phyloP scores from a whole-genome alignment of 2,888 invertebrate species.

The Eupithecia inturbata region DNA sequence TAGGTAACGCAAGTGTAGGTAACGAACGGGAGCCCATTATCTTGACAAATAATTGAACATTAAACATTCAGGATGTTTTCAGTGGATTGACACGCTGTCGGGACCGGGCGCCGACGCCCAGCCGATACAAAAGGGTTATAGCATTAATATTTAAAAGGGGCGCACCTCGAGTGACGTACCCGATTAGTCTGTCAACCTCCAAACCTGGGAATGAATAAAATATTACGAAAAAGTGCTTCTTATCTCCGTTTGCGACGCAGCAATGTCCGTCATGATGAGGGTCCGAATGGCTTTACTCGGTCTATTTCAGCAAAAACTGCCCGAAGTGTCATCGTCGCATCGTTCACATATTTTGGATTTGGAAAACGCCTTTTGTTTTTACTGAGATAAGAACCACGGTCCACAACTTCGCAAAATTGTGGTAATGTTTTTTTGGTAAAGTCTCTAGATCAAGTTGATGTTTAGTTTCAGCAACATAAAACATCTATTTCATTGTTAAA shows the following conservation, averaged over 20 bases:
- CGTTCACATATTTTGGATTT: conserved; percentile 20
- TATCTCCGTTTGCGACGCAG: conserved; percentile 68
- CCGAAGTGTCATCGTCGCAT: conserved; percentile 36
- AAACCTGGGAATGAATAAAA: conserved; percentile 81
- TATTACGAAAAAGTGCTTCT: conserved; percentile 82
- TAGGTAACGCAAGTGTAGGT: background rate
- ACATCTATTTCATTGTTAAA: background rate
- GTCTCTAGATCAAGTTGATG: background rate
- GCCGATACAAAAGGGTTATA: conserved; percentile 76
- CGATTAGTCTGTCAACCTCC: conserved; percentile 80
- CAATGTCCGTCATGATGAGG: conserved; percentile 73
- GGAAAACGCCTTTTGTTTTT: background rate
- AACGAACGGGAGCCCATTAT: conserved; percentile 47
- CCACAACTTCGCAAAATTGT: background rate
- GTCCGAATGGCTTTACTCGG: conserved; percentile 53
- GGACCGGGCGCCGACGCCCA: conserved; percentile 55
- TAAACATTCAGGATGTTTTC: conserved; percentile 72
- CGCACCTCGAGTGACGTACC: conserved; percentile 76
- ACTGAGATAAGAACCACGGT: background rate
- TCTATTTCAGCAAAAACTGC: conserved; percentile 45
- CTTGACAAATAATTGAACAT: conserved; percentile 80
- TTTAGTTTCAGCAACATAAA: background rate
- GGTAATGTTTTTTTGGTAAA: background rate
- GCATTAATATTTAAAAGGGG: conserved; percentile 78
- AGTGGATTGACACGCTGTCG: conserved; percentile 76